phyloP scores from a whole-genome alignment of 2,113 vertebrate genomes.

The Poeciliopsis prolifica region DNA sequence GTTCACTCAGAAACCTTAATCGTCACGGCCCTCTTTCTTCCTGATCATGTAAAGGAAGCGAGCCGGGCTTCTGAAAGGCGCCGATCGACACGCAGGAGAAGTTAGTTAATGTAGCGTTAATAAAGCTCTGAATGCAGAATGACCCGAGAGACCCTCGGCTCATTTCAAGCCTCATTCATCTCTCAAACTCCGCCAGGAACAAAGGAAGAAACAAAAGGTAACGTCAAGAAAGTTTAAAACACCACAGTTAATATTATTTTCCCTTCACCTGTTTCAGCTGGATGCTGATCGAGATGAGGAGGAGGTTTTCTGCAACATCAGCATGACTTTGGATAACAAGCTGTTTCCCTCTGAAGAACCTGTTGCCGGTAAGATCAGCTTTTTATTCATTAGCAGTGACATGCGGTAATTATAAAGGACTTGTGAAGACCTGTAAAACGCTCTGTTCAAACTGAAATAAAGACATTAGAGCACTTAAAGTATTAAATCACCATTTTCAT shows the following conservation, averaged over 20 bases:
- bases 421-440: background rate
- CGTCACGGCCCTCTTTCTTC: conserved; percentile 20
- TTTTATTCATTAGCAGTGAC: background rate
- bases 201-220: conserved; percentile 4
- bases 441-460: background rate
- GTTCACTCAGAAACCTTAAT: conserved; percentile 37
- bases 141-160: conserved; percentile 9
- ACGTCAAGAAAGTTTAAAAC: background rate
- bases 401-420: background rate
- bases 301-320: conserved; percentile 95
- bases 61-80: background rate
- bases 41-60: conserved; percentile 9
- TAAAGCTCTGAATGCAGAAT: conserved; percentile 42
- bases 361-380: conserved; percentile 83
- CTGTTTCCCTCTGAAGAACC: conserved; percentile 89
- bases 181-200: background rate
- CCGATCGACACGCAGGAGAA: conserved; percentile 14
- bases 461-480: background rate
- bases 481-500: background rate
- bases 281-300: conserved; percentile 96
- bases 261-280: conserved; percentile 76
- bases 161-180: background rate
- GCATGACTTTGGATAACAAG: conserved; percentile 91
- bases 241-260: background rate
- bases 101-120: conserved; percentile 40